A percentile compares a stretch with the other conserved stretches of the same genome.
Conservation (phyloP, 2,888 invertebrate genomes). For the Gibbula magus region DNA sequence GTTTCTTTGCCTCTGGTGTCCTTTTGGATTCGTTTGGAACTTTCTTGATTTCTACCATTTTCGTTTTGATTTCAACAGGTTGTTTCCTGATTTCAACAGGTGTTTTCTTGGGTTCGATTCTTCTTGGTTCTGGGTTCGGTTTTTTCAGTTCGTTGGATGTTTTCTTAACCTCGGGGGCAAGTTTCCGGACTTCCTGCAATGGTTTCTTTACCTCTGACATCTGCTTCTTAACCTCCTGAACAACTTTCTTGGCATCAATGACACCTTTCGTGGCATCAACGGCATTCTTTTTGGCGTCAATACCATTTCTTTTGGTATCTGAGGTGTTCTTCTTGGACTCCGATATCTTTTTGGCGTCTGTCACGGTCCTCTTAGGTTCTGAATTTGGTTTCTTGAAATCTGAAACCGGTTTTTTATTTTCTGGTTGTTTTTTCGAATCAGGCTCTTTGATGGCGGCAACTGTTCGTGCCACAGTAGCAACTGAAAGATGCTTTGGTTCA, state of each 20-base stretch:
- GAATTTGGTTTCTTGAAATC: slow-evolving; percentile 6
- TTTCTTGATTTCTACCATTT: not conserved
- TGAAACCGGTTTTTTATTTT: not conserved
- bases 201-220: not conserved
- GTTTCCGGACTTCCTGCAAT: not conserved
- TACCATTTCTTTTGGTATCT: not conserved
- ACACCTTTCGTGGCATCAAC: not conserved
- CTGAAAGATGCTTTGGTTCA: not conserved
- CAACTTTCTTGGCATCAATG: slow-evolving; percentile 6
- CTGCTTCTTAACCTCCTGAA: not conserved
- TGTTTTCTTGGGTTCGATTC: slow-evolving; percentile 20
- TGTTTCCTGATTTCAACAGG: not conserved
- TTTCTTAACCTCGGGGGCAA: not conserved
- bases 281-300: not conserved
- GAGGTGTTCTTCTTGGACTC: not conserved
- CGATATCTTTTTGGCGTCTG: not conserved
- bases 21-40: not conserved
- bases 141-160: not conserved
- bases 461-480: not conserved
- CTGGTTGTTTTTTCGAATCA: not conserved
- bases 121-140: not conserved
- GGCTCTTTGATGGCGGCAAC: not conserved
- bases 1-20: not conserved
- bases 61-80: not conserved
- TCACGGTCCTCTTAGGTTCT: not conserved